Evolutionary conservation across 2,888 invertebrate genomes (phyloP).

Genomic region (Pelosia muscerda): DNA sequence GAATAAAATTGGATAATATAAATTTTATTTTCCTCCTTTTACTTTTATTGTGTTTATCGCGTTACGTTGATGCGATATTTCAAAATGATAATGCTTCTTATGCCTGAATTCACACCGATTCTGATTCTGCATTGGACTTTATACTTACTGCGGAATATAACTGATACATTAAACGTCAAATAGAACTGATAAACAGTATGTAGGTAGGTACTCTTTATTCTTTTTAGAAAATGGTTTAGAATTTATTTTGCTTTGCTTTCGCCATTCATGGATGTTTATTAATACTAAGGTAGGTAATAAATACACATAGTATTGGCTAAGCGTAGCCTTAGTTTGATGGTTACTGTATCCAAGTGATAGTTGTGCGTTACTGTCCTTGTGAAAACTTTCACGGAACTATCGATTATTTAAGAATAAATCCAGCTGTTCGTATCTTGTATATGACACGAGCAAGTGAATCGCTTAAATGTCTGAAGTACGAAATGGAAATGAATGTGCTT

Average conservation of each 20-base stretch:
- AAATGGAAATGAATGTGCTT: too few relatives aligned
- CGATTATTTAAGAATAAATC: too few relatives aligned
- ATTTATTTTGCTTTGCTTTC: not conserved
- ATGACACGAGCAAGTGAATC: too few relatives aligned
- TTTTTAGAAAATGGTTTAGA: not conserved
- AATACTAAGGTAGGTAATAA: too few relatives aligned
- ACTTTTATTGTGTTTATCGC: constrained; percentile 39
- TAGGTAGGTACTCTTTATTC: not conserved
- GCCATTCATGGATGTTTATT: not conserved
- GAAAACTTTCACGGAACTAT: too few relatives aligned
- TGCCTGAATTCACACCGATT: not conserved
- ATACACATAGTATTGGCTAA: too few relatives aligned
- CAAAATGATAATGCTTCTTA: not conserved
- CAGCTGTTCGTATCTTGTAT: too few relatives aligned
- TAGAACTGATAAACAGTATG: not conserved
- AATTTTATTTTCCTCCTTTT: constrained; percentile 52
- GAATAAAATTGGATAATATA: constrained; percentile 23
- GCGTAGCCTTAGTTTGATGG: too few relatives aligned
- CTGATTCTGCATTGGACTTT: not conserved
- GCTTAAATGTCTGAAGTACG: too few relatives aligned
- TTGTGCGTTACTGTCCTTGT: too few relatives aligned
- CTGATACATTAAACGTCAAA: not conserved
- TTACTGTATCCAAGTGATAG: too few relatives aligned
- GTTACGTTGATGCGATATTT: not conserved
- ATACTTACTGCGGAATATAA: too few relatives aligned